A percentile compares a stretch with the other conserved stretches of the same genome.
Evolutionary conservation across 2,888 invertebrate species (phyloP).

Genomic region (Lagria hirta): DNA sequence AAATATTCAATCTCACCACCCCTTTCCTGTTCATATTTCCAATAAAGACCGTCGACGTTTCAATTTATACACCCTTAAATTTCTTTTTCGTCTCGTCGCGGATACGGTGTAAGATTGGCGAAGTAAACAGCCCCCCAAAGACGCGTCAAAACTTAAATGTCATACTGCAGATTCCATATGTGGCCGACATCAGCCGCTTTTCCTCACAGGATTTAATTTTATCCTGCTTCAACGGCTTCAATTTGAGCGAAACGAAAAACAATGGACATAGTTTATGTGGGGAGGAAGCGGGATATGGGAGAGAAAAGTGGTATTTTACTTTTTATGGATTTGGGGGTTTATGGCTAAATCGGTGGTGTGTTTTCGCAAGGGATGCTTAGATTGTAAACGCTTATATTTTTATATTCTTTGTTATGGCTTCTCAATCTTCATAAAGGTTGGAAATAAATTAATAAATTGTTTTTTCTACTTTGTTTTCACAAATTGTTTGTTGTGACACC

Average conservation of each 20-base stretch:
- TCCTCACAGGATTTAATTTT: neutral
- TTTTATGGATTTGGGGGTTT: constrained; percentile 47
- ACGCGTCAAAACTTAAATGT: constrained; percentile 53
- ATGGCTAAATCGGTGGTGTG: constrained; percentile 47
- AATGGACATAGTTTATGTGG: constrained; percentile 31
- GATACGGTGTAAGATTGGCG: constrained; percentile 51
- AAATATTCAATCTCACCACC: constrained; percentile 26
- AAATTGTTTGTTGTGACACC: too few species aligned
- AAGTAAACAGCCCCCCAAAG: constrained; percentile 51
- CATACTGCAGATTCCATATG: constrained; percentile 47
- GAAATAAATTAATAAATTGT: too few species aligned
- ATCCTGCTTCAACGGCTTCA: too few species aligned
- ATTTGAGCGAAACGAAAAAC: neutral
- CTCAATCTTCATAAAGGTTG: too few species aligned
- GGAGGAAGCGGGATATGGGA: constrained; percentile 36
- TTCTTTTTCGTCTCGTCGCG: constrained; percentile 42
- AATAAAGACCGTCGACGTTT: constrained; percentile 46
- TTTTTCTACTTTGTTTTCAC: too few species aligned
- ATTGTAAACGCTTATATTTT: too few species aligned
- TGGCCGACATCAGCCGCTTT: constrained; percentile 31
- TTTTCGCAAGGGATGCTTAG: constrained; percentile 19
- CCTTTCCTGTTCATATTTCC: constrained; percentile 27
- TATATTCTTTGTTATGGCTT: too few species aligned
- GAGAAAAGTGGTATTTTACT: constrained; percentile 43
- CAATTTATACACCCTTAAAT: constrained; percentile 52